phyloP scores from a whole-genome alignment of 2,797 vertebrate genomes.

The Lateolabrax maculatus region DNA sequence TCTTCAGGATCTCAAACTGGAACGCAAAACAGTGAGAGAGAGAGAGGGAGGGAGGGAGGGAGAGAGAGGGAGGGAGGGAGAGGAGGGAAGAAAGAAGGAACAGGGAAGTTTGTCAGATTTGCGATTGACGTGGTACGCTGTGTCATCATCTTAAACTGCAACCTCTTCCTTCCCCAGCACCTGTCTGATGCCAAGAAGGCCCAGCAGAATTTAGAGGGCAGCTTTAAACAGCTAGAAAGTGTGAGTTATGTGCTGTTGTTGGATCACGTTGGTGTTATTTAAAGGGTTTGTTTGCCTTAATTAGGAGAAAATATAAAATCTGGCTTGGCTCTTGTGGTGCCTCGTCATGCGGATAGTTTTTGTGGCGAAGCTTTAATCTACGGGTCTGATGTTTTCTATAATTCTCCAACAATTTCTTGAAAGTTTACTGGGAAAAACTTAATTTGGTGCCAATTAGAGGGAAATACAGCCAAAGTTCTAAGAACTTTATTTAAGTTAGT shows the following conservation, averaged over 20 bases:
- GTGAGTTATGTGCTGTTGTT: conserved; percentile 79
- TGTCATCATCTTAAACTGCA: conserved; percentile 16
- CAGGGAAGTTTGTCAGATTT: neutral
- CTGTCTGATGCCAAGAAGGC: conserved; percentile 89
- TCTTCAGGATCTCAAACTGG: conserved; percentile 92
- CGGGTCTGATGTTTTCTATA: neutral
- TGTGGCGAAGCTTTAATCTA: conserved; percentile 1
- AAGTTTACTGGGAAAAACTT: neutral
- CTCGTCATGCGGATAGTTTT: neutral
- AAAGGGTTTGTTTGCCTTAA: neutral
- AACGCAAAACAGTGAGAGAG: conserved; percentile 92
- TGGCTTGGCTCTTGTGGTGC: neutral
- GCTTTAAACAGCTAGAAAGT: conserved; percentile 90
- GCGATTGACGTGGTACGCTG: neutral
- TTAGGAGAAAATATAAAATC: neutral
- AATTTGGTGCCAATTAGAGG: neutral
- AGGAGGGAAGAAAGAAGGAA: neutral
- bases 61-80: neutral
- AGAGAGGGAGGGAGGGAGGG: neutral
- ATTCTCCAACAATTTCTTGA: neutral
- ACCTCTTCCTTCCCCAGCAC: conserved; percentile 76
- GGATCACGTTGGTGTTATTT: neutral
- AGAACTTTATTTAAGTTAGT: neutral
- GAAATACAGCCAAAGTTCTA: neutral
- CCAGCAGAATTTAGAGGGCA: conserved; percentile 89